These are phyloP conservation scores for Sardina pilchardus DNA, from an alignment of 2,113 vertebrate genomes.

Conservation along the genomic window DNA sequence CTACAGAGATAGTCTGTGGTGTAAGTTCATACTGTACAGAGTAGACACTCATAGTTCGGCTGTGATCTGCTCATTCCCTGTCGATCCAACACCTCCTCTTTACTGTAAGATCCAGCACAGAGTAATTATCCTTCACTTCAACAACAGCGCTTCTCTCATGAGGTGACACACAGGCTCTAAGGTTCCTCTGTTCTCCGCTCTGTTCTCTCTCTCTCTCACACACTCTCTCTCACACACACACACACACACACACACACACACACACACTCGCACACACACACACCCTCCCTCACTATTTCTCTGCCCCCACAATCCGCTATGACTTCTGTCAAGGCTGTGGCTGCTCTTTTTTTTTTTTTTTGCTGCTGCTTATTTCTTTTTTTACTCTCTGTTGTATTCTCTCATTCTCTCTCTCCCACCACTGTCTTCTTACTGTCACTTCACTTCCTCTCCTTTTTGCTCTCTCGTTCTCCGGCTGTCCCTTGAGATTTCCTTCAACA, in stretches of 20 bases:
- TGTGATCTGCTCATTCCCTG: neutral
- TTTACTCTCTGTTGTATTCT: neutral
- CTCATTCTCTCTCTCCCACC: neutral
- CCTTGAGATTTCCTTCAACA: neutral
- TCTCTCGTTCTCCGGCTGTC: neutral
- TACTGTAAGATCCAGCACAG: neutral
- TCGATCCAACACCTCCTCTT: neutral
- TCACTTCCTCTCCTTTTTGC: conserved; percentile 6
- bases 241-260: too few relatives aligned
- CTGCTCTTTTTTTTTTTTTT: conserved; percentile 22
- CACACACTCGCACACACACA: too few relatives aligned
- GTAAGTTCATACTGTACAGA: neutral
- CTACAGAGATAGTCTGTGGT: neutral
- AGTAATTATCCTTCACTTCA: neutral
- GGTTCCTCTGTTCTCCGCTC: neutral
- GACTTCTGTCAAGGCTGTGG: conserved; percentile 25
- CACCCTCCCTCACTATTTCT: neutral
- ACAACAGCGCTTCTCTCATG: neutral
- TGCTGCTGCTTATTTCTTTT: neutral
- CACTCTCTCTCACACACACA: neutral
- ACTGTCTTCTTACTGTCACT: neutral
- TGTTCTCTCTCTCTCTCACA: conserved; percentile 1
- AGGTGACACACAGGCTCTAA: neutral
- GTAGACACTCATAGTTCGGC: neutral
- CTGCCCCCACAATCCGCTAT: conserved; percentile 5